A percentile compares a stretch with the other conserved stretches of the same genome.
phyloP scores from a whole-genome alignment of 2,797 vertebrate genomes.

The Champsocephalus esox region DNA sequence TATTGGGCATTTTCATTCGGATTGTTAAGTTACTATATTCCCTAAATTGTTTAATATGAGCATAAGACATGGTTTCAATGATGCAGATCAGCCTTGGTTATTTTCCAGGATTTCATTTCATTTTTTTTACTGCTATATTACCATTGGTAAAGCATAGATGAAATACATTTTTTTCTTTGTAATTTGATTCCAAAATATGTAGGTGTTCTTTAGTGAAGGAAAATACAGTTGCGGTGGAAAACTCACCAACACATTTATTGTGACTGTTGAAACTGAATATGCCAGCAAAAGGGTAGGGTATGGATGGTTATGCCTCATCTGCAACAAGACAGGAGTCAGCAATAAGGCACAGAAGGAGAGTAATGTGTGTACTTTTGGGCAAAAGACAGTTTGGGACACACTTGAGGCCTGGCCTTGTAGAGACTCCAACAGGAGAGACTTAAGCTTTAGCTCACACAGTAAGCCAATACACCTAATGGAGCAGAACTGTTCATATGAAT shows the following conservation, averaged over 20 bases:
- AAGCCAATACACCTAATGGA: conserved; percentile 32
- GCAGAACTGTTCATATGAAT: conserved; percentile 21
- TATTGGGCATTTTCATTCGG: conserved; percentile 22
- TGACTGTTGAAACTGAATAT: neutral
- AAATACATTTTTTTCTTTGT: neutral
- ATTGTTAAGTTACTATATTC: conserved; percentile 46
- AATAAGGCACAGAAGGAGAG: conserved; percentile 17
- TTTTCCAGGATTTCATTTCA: conserved; percentile 30
- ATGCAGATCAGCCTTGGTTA: conserved; percentile 55
- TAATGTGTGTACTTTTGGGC: conserved; percentile 51
- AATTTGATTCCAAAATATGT: neutral
- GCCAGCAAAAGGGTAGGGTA: neutral
- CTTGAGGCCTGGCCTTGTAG: conserved; percentile 57
- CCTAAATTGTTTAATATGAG: conserved; percentile 46
- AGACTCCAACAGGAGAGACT: conserved; percentile 34
- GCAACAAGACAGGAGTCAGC: conserved; percentile 16
- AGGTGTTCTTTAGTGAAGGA: neutral
- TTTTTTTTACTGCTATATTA: neutral
- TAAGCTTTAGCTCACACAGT: conserved; percentile 26
- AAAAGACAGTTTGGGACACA: conserved; percentile 52
- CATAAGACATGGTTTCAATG: conserved; percentile 52
- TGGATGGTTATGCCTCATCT: neutral
- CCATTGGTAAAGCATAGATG: neutral
- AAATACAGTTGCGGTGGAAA: neutral
- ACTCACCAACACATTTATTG: neutral